Evolutionary conservation across 2,113 vertebrate genomes (phyloP).

Genomic region (Dipodomys ordii): DNA sequence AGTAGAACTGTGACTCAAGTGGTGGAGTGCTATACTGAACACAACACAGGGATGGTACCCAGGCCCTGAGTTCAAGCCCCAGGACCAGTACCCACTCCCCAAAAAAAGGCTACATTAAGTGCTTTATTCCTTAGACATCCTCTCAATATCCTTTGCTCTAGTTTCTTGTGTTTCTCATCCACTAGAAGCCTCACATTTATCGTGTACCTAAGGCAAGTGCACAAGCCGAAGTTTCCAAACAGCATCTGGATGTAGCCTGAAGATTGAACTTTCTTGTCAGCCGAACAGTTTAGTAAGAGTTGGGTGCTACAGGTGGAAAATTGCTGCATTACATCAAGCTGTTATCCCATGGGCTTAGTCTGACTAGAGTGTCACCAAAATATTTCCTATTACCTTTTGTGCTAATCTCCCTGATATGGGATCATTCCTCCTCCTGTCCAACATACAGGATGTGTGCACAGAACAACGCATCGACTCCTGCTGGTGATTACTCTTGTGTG

Average conservation of each 20-base stretch:
- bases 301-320: slow-evolving; percentile 2
- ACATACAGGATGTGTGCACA: neutral
- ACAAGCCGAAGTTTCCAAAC: neutral
- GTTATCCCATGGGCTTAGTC: slow-evolving; percentile 47
- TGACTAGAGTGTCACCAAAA: slow-evolving; percentile 58
- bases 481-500: slow-evolving; percentile 64
- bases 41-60: too few relatives aligned
- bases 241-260: neutral
- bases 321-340: slow-evolving; percentile 54
- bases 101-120: neutral
- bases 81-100: too few relatives aligned
- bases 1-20: too few relatives aligned
- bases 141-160: neutral
- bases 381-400: slow-evolving; percentile 51
- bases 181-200: neutral
- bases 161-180: neutral
- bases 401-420: slow-evolving; percentile 54
- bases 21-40: too few relatives aligned
- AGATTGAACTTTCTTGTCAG: neutral
- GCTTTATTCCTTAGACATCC: neutral
- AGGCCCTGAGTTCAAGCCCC: too few relatives aligned
- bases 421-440: neutral
- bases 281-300: neutral
- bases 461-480: slow-evolving; percentile 37
- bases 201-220: neutral